Conservation (phyloP, 1,140 invertebrate species). For the Pseudomyrmex pallidus region DNA sequence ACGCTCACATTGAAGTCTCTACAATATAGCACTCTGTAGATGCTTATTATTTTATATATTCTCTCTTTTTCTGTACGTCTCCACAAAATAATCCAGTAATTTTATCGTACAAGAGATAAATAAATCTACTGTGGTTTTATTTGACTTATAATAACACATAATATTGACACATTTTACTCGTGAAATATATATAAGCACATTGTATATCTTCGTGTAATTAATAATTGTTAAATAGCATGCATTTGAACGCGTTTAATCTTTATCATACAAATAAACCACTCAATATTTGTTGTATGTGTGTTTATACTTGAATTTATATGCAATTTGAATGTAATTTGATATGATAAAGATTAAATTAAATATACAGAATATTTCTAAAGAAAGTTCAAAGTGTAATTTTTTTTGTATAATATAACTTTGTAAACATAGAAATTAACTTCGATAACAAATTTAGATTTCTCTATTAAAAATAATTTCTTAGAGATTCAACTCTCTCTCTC, state of each 20-base stretch:
- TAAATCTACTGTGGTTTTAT: conserved; percentile 9
- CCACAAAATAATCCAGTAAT: conserved; percentile 31
- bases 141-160: conserved; percentile 33
- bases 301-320: no score
- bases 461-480: not conserved
- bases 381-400: not conserved
- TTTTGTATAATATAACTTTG: not conserved
- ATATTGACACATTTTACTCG: conserved; percentile 24
- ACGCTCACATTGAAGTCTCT: conserved; percentile 32
- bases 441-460: not conserved
- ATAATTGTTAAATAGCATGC: conserved; percentile 43
- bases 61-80: conserved; percentile 43
- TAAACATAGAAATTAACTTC: not conserved
- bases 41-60: conserved; percentile 38
- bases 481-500: not conserved
- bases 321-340: not conserved
- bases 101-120: conserved; percentile 45
- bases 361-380: conserved; percentile 18
- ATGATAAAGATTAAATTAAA: conserved; percentile 46
- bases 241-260: conserved; percentile 34
- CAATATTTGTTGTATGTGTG: no score
- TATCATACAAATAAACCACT: conserved; percentile 6
- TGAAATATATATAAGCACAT: conserved; percentile 45
- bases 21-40: conserved; percentile 14
- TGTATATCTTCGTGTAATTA: conserved; percentile 3